Evolutionary conservation across 1,140 invertebrate genomes (phyloP).

Genomic region (Leptinotarsa texana): DNA sequence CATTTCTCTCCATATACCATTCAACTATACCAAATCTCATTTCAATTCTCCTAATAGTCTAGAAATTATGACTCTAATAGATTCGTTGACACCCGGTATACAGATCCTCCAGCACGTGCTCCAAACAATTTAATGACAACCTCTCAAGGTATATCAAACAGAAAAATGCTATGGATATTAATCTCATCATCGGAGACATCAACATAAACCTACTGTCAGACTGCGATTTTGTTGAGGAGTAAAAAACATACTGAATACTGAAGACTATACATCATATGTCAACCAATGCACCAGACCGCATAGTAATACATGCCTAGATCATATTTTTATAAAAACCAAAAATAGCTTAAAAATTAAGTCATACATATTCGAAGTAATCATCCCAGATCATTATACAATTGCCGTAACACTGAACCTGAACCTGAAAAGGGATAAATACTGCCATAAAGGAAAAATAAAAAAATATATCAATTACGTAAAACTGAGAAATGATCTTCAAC

Average conservation of each 20-base stretch:
- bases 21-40: no score
- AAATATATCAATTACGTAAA: constrained; percentile 9
- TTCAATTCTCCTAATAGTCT: no score
- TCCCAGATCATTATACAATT: constrained; percentile 7
- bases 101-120: background rate
- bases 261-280: constrained; percentile 1
- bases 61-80: no score
- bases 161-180: background rate
- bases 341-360: constrained; percentile 3
- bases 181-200: constrained; percentile 11
- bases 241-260: constrained; percentile 13
- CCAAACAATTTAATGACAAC: background rate
- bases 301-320: constrained; percentile 24
- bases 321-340: constrained; percentile 22
- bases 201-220: constrained; percentile 13
- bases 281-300: constrained; percentile 15
- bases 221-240: background rate
- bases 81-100: no score
- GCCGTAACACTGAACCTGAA: constrained; percentile 5
- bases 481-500: constrained; percentile 9
- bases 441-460: background rate
- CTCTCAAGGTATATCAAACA: constrained; percentile 5
- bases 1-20: no score
- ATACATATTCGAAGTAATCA: background rate
- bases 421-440: constrained; percentile 8